phyloP scores from a whole-genome alignment of 1,140 invertebrate genomes.

The Diachasma alloeum region DNA sequence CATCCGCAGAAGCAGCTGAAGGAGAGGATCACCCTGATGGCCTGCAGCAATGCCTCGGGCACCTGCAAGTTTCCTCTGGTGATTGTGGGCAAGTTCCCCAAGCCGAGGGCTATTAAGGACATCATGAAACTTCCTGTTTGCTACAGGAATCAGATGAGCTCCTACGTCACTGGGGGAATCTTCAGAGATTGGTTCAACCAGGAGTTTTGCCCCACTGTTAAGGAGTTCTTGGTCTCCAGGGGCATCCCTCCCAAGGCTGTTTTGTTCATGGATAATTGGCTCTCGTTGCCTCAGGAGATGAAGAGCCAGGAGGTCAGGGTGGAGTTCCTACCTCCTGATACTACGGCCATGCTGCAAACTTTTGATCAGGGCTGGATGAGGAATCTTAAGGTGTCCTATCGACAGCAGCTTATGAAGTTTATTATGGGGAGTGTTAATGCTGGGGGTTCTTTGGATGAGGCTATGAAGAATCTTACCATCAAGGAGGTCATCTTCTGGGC shows the following conservation, averaged over 20 bases:
- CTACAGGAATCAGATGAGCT: slow-evolving; percentile 30
- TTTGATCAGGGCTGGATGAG: slow-evolving; percentile 56
- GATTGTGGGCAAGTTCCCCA: slow-evolving; percentile 30
- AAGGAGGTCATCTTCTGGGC: not conserved
- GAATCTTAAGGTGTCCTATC: slow-evolving; percentile 28
- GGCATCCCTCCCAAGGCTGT: slow-evolving; percentile 23
- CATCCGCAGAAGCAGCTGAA: slow-evolving; percentile 15
- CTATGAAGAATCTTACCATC: not conserved
- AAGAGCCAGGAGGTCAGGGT: not conserved
- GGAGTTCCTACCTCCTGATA: slow-evolving; percentile 49
- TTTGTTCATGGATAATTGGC: slow-evolving; percentile 23
- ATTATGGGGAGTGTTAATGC: not conserved
- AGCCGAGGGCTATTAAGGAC: slow-evolving; percentile 30
- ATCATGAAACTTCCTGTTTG: slow-evolving; percentile 14
- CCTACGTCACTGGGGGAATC: slow-evolving; percentile 28
- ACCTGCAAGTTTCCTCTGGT: slow-evolving; percentile 19
- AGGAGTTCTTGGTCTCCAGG: not conserved
- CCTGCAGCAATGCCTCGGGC: slow-evolving; percentile 28
- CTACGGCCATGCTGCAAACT: slow-evolving; percentile 52
- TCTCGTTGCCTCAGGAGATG: not conserved
- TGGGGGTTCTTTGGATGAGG: not conserved
- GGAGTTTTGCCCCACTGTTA: slow-evolving; percentile 26
- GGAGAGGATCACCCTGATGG: slow-evolving; percentile 26
- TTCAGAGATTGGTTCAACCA: slow-evolving; percentile 30
- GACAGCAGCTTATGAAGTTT: not conserved